Base-by-base conservation (phyloP, 2,888 invertebrate genomes). In the Trichogramma evanescens region DNA sequence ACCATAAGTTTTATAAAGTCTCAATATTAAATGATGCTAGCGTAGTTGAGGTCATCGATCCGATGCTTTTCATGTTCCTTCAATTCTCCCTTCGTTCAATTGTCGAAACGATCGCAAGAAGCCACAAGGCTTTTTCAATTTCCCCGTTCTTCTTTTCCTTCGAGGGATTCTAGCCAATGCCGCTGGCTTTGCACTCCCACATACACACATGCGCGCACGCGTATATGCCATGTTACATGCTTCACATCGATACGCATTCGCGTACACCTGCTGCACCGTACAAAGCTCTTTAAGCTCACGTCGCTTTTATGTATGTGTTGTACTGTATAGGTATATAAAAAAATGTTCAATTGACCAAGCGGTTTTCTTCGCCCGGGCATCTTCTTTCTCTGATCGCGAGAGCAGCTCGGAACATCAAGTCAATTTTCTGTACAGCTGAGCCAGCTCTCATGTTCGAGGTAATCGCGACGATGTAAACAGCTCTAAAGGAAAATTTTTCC, bases 241-340 rank as follows among this genome's bases (percentile, higher is more conserved):
- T 26, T 26, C 26, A 26, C 26, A 26, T 26, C 26, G 26, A 26
- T 26, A 26, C 26, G 26, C 26, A 38, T 10, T n/a, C 9, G 8
- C 41, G 48, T 44, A 56, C 46, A n/a, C 58, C 13, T 43, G 50
- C 64, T 65, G 58, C 60, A 58, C 58, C 61, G 63, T 56, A 65
- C 63, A 65, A 66, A 65, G 61, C 50, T 63, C 66, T 52, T 61
- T 60, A 56, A 57, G 63, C 60, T 56, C 65, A 57, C 63, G 62
- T 65, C 56, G 60, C 26, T 26, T 26, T 26, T 26, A 26, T 26
- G 26, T 26, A 26, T 26, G 26, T 26, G 26, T 26, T 26, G 26
- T 26, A 26, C 26, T 26, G 26, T 26, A 26, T 26, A 26, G 26
- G 26, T 26, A 26, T 26, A 26, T 26, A 26, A 26, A 26, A 26